Evolutionary conservation across 2,797 vertebrate genomes (phyloP), one percentile per base, ranked within the genome.

Genomic region (Microchirus variegatus): DNA sequence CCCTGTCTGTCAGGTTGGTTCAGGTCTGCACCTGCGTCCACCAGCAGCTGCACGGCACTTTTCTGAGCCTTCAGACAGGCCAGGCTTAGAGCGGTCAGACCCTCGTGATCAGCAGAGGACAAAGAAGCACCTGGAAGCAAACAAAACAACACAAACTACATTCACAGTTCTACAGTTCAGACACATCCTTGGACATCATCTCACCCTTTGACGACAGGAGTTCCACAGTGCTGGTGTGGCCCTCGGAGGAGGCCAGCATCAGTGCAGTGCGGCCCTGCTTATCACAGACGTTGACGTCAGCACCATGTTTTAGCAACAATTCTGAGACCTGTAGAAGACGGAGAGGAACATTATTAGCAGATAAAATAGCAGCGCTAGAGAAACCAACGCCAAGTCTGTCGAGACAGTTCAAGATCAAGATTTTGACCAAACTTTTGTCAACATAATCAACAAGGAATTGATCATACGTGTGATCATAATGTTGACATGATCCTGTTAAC

Each of bases 11-110:
- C 98, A 0, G 91, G 91, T 62, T 96, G 95, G 88, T 99, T 96
- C 44, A 94, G 92, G 48, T 94, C 90, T 0, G 96, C 95, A 19
- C 96, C 96, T 31, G 93, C 94, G 80, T 96, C 97, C 49, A 96
- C 93, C 67, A 99, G 89, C 48, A 93, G 92, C 78, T 93, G 95
- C 73, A 97, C 95, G 12, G 91, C 94, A 0, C 87, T 86, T 86
- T 91, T 94, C 82, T 97, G 97, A 15, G 96, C 96, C 86, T 96
- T 99, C 67, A 98, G 87, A 86, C 97, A 99, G 0, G 97, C 96
- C 98, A 97, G 99, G 85, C 97, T 94, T 19, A 98, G 83, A 0
- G 95, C 94, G 0, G 95, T 95, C 84, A 99, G 84, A 0, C 96
- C 97, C 77, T 99, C 97, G 80, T 96, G 96, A 85, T 99, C 98